A percentile compares a stretch with the other conserved stretches of the same genome.
phyloP scores from a whole-genome alignment of 2,888 invertebrate species.

The Helicoverpa assulta region DNA sequence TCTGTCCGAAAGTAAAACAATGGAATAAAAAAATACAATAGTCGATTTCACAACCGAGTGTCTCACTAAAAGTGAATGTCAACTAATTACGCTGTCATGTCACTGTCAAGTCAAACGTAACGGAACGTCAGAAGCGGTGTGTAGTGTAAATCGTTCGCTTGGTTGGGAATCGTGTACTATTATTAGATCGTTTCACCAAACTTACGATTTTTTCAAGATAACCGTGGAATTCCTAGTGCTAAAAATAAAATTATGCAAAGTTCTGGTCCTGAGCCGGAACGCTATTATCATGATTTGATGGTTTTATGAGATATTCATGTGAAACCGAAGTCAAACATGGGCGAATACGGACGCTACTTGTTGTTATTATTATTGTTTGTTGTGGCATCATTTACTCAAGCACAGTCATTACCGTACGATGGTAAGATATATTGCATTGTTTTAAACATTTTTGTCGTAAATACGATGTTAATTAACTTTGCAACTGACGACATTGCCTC shows the following conservation, averaged over 20 bases:
- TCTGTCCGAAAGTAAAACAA: no score
- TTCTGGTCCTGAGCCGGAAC: conserved; percentile 10
- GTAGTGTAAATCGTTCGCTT: not conserved
- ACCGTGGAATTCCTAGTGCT: conserved; percentile 24
- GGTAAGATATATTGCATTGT: conserved; percentile 68
- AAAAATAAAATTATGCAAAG: conserved; percentile 47
- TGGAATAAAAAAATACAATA: not conserved
- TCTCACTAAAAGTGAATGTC: not conserved
- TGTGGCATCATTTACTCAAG: conserved; percentile 61
- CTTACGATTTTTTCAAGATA: conserved; percentile 23
- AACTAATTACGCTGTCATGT: conserved; percentile 1
- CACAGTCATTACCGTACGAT: conserved; percentile 74
- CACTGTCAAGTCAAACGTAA: conserved; percentile 28
- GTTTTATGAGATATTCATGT: conserved; percentile 24
- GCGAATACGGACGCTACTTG: conserved; percentile 46
- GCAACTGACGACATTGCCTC: not conserved
- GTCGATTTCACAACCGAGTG: no score
- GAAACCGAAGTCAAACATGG: conserved; percentile 53
- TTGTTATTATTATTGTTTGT: conserved; percentile 65
- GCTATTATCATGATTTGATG: conserved; percentile 18
- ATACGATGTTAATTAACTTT: not conserved
- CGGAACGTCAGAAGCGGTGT: conserved; percentile 14
- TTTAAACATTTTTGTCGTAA: not conserved
- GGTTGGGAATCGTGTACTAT: conserved; percentile 8
- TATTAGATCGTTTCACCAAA: conserved; percentile 19